Evolutionary conservation across 2,888 invertebrate species (phyloP).

Genomic region (Chesias legatella): DNA sequence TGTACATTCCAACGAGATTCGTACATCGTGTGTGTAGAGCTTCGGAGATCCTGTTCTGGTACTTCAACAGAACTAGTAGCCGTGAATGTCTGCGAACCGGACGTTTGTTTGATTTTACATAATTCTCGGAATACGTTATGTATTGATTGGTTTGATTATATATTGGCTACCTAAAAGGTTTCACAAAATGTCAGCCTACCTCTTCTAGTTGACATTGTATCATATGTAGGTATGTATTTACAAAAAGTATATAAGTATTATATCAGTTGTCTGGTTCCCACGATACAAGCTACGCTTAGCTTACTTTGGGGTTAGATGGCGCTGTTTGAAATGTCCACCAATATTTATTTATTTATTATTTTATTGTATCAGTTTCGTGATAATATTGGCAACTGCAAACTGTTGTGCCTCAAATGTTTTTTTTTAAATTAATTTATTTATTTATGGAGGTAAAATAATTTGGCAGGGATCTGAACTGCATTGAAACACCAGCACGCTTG

Average conservation of each 20-base stretch:
- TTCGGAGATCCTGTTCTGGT: conserved; percentile 32
- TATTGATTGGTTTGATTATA: conserved; percentile 9
- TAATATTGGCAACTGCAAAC: conserved; percentile 16
- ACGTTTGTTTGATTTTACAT: conserved; percentile 22
- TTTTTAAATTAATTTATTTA: not conserved
- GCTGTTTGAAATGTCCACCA: too few species aligned
- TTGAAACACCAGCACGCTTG: conserved; percentile 17
- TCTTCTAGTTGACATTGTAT: too few species aligned
- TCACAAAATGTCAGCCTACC: too few species aligned
- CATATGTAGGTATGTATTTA: too few species aligned
- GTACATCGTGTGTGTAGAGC: conserved; percentile 34
- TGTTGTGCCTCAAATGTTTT: conserved; percentile 19
- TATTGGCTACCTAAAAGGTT: conserved; percentile 6
- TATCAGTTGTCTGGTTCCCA: too few species aligned
- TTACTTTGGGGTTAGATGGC: too few species aligned
- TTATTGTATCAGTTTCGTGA: conserved; percentile 14
- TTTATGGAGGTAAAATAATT: conserved; percentile 23
- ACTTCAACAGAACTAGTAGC: conserved; percentile 20
- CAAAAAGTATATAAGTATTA: too few species aligned
- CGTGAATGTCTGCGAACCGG: conserved; percentile 18
- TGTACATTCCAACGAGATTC: conserved; percentile 22
- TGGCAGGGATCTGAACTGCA: conserved; percentile 23
- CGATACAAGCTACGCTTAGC: too few species aligned
- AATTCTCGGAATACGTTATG: conserved; percentile 18
- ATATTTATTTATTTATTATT: too few species aligned